Conservation (phyloP, 2,797 vertebrate species). For the Delichon dasypus region DNA sequence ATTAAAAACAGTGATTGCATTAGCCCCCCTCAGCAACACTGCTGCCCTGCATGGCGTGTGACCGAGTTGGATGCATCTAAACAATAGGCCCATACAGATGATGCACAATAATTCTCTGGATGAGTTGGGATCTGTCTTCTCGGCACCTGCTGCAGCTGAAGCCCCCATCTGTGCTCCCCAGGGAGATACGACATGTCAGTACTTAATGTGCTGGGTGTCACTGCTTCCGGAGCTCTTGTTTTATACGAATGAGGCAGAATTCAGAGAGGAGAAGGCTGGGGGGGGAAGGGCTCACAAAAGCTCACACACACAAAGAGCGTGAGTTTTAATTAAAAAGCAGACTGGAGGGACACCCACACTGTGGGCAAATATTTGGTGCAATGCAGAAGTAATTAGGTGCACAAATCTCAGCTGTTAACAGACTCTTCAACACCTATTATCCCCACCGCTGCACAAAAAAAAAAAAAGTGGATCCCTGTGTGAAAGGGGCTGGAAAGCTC, state of each 20-base stretch:
- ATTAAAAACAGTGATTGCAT: constrained; percentile 52
- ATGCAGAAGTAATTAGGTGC: constrained; percentile 4
- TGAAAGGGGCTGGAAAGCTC: background rate
- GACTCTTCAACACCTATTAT: constrained; percentile 7
- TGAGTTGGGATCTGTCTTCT: constrained; percentile 44
- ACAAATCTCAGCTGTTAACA: constrained; percentile 20
- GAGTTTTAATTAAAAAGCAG: constrained; percentile 25
- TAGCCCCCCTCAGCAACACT: background rate
- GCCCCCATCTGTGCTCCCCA: constrained; percentile 58
- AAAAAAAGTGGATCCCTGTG: background rate
- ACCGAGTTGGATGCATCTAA: background rate
- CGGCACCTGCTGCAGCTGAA: constrained; percentile 68
- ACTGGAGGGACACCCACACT: background rate
- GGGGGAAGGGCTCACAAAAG: background rate
- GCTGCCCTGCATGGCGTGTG: background rate
- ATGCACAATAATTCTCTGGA: constrained; percentile 53
- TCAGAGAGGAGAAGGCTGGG: background rate
- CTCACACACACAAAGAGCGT: accelerated
- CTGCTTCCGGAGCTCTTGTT: constrained; percentile 48
- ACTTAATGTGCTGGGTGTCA: constrained; percentile 49
- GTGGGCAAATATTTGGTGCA: background rate
- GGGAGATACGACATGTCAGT: background rate
- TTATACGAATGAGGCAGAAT: background rate
- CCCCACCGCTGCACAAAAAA: background rate
- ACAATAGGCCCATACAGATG: constrained; percentile 56